Percentiles rank a stretch among this genome's conserved stretches.
These are phyloP conservation scores for Athrips mouffetella DNA, from an alignment of 2,888 invertebrate species.

Conservation along the genomic window DNA sequence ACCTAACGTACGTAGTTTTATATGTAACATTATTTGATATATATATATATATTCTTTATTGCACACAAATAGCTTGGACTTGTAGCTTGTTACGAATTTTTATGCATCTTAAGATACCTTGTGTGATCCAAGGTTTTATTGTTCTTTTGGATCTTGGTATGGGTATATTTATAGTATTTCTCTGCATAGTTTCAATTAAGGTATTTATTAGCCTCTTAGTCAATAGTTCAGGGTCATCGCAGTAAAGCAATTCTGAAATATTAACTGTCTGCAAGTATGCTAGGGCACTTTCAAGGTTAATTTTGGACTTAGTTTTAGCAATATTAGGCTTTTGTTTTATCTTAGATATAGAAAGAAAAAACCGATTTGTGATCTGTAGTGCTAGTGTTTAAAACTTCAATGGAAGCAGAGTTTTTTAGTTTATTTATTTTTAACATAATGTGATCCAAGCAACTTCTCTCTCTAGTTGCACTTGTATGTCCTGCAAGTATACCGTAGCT, in stretches of 20 bases:
- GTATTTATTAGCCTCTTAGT: neutral
- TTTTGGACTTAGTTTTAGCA: neutral
- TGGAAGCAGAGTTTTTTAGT: too few relatives aligned
- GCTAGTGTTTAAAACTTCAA: neutral
- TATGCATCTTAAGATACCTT: neutral
- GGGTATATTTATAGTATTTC: neutral
- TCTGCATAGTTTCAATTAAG: neutral
- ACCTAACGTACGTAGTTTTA: too few relatives aligned
- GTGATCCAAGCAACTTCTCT: too few relatives aligned
- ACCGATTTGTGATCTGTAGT: neutral
- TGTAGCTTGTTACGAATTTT: neutral
- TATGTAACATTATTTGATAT: too few relatives aligned
- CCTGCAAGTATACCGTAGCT: too few relatives aligned
- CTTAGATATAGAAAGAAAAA: neutral
- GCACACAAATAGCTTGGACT: too few relatives aligned
- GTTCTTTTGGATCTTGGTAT: neutral
- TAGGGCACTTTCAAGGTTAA: neutral
- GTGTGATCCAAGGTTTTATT: neutral
- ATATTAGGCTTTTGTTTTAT: neutral
- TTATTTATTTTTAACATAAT: too few relatives aligned
- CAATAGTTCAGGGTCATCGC: neutral
- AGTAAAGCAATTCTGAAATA: neutral
- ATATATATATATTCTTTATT: too few relatives aligned
- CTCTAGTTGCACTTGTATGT: too few relatives aligned
- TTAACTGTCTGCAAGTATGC: neutral